phyloP scores from a whole-genome alignment of 2,888 invertebrate species.

The Cosmorhoe ocellata region DNA sequence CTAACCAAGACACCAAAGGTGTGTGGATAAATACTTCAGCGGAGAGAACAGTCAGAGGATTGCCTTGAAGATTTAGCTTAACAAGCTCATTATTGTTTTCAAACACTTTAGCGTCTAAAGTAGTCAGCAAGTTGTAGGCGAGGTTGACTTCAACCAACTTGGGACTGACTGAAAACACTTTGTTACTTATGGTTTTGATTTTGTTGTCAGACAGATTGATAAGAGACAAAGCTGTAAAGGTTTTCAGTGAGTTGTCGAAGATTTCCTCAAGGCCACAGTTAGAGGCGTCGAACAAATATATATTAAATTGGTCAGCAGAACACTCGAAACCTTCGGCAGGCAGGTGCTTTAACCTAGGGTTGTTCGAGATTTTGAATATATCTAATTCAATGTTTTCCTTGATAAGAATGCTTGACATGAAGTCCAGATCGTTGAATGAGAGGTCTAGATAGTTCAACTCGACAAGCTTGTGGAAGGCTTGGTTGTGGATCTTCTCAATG shows the following conservation, averaged over 20 bases:
- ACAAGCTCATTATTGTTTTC: constrained; percentile 85
- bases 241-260: constrained; percentile 84
- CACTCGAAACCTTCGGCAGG: constrained; percentile 86
- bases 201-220: constrained; percentile 87
- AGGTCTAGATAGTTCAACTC: constrained; percentile 87
- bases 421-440: constrained; percentile 87
- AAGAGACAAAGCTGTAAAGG: constrained; percentile 86
- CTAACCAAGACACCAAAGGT: constrained; percentile 84
- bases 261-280: constrained; percentile 86
- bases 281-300: constrained; percentile 87
- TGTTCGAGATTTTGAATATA: constrained; percentile 87
- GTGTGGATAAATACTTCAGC: constrained; percentile 85
- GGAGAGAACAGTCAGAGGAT: constrained; percentile 86
- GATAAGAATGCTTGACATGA: constrained; percentile 86
- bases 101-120: constrained; percentile 84
- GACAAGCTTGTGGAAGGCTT: constrained; percentile 85
- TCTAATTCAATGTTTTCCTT: constrained; percentile 86
- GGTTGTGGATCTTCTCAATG: constrained; percentile 85
- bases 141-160: constrained; percentile 87
- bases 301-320: constrained; percentile 82
- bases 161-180: constrained; percentile 78
- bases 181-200: constrained; percentile 78
- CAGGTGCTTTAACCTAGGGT: constrained; percentile 85
- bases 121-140: constrained; percentile 85
- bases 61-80: constrained; percentile 87